Percentiles rank a stretch among this genome's conserved stretches.
phyloP scores from a whole-genome alignment of 2,888 invertebrate species.

The Drosophila algonquin region DNA sequence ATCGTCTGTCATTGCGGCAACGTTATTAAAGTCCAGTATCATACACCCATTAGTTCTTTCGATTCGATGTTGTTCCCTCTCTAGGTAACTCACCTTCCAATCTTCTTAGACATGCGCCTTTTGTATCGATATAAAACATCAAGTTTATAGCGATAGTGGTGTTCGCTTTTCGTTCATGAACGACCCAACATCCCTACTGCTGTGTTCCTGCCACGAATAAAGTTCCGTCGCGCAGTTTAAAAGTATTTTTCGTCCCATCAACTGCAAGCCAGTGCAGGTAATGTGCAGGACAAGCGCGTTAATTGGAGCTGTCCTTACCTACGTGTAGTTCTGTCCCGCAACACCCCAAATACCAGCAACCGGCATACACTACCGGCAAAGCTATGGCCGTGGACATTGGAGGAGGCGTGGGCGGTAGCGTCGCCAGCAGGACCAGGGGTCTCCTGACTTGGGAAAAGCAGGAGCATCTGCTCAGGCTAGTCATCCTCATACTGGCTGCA shows the following conservation, averaged over 20 bases:
- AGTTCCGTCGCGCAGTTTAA: slow-evolving; percentile 9
- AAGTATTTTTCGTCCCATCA: neutral
- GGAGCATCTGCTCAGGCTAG: slow-evolving; percentile 91
- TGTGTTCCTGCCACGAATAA: slow-evolving; percentile 17
- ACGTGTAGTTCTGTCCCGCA: neutral
- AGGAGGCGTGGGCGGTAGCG: slow-evolving; percentile 19
- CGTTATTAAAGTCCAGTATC: too few species aligned
- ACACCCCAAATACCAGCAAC: slow-evolving; percentile 29
- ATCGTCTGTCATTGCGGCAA: too few species aligned
- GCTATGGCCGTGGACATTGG: slow-evolving; percentile 65
- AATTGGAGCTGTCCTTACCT: neutral
- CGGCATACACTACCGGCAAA: slow-evolving; percentile 7
- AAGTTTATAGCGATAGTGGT: neutral
- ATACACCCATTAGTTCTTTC: neutral
- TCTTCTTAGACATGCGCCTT: neutral
- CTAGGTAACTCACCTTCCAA: neutral
- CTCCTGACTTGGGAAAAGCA: slow-evolving; percentile 89
- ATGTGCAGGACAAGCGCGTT: neutral
- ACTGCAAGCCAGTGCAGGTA: neutral
- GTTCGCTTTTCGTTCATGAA: neutral
- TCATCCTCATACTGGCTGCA: slow-evolving; percentile 95
- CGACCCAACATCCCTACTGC: neutral
- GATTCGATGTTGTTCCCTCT: neutral
- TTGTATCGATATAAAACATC: neutral
- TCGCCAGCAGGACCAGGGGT: slow-evolving; percentile 46